Percentiles rank a stretch among this genome's conserved stretches.
Evolutionary conservation across 2,113 vertebrate species (phyloP).

Genomic region (Lampris megalopsis): DNA sequence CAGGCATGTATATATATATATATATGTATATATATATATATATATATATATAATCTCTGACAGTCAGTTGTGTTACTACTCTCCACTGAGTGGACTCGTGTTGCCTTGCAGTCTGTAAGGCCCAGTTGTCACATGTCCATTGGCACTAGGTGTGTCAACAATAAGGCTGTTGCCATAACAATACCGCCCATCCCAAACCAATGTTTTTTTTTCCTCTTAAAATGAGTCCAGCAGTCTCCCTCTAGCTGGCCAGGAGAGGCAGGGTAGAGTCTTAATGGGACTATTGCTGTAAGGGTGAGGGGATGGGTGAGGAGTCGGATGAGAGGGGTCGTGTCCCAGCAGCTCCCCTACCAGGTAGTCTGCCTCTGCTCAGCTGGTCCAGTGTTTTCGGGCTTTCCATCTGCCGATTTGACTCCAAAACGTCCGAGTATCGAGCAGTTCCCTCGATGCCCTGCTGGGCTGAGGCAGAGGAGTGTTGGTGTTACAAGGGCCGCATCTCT

Average conservation of each 20-base stretch:
- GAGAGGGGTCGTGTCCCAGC: constrained; percentile 25
- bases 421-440: constrained; percentile 53
- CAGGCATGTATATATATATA: not conserved
- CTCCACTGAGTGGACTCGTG: constrained; percentile 57
- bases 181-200: constrained; percentile 42
- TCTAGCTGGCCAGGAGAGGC: constrained; percentile 31
- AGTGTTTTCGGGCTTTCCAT: constrained; percentile 24
- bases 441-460: constrained; percentile 38
- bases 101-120: constrained; percentile 69
- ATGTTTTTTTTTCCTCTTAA: constrained; percentile 29
- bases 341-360: constrained; percentile 8
- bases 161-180: constrained; percentile 61
- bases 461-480: constrained; percentile 36
- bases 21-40: constrained; percentile 50
- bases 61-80: constrained; percentile 59
- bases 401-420: constrained; percentile 47
- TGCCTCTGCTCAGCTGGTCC: constrained; percentile 40
- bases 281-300: constrained; percentile 78
- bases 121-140: constrained; percentile 66
- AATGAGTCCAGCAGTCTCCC: constrained; percentile 50
- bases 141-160: constrained; percentile 54
- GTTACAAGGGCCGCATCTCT: constrained; percentile 56
- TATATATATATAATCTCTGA: constrained; percentile 69
- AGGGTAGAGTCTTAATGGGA: constrained; percentile 50
- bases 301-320: constrained; percentile 49